These are phyloP conservation scores for Amaurobius ferox DNA, from an alignment of 2,888 invertebrate genomes.

Conservation along the genomic window DNA sequence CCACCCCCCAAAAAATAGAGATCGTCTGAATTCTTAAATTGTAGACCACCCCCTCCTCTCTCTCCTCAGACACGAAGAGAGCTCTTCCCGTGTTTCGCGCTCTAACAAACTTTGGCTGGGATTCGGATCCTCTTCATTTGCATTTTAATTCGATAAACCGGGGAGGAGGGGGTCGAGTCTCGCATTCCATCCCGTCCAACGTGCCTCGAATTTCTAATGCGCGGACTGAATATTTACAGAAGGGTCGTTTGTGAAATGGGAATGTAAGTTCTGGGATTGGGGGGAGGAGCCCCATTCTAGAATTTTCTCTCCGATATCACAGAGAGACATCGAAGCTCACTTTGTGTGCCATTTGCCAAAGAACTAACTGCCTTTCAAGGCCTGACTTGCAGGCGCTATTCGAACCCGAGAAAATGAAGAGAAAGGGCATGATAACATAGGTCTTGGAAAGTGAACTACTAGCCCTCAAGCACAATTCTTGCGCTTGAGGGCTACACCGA, in stretches of 20 bases:
- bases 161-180: not conserved
- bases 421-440: too few species aligned
- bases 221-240: not conserved
- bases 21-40: slow-evolving; percentile 6
- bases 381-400: too few species aligned
- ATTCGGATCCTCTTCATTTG: not conserved
- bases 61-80: not conserved
- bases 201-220: slow-evolving; percentile 2
- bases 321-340: too few species aligned
- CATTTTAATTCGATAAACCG: slow-evolving; percentile 16
- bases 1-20: slow-evolving; percentile 24
- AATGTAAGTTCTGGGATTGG: too few species aligned
- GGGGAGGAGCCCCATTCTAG: too few species aligned
- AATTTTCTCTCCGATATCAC: too few species aligned
- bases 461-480: too few species aligned
- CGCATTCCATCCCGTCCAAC: not conserved
- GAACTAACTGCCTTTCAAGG: too few species aligned
- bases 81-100: not conserved
- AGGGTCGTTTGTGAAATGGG: not conserved
- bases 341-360: too few species aligned
- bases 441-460: too few species aligned
- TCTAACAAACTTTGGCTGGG: slow-evolving; percentile 10
- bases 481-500: too few species aligned
- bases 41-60: not conserved
- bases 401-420: too few species aligned